Evolutionary conservation across 1,140 invertebrate species (phyloP).

Genomic region (Lepeophtheirus salmonis): DNA sequence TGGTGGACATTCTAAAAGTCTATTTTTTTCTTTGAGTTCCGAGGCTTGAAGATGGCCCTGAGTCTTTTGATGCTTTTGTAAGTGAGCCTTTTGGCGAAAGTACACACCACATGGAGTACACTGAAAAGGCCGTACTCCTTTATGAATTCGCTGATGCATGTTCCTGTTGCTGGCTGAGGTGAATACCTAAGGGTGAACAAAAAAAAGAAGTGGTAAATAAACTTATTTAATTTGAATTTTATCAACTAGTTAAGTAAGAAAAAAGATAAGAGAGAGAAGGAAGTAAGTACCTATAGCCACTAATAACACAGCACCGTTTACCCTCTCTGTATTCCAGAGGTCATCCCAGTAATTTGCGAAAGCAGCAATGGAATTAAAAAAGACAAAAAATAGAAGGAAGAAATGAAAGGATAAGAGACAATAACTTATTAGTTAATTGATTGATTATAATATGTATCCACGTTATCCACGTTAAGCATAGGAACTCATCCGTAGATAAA

Average conservation of each 20-base stretch:
- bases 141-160: constrained; percentile 18
- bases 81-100: constrained; percentile 17
- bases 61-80: constrained; percentile 18
- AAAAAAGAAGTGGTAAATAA: background rate
- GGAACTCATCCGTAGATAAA: too few species aligned
- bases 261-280: background rate
- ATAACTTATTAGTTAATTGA: too few species aligned
- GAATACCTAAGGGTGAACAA: constrained; percentile 14
- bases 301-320: background rate
- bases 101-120: constrained; percentile 17
- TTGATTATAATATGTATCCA: too few species aligned
- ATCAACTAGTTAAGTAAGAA: background rate
- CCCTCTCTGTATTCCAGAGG: too few species aligned
- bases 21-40: constrained; percentile 16
- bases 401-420: too few species aligned
- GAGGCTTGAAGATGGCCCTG: constrained; percentile 17
- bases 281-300: background rate
- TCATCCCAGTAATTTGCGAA: too few species aligned
- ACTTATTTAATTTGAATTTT: background rate
- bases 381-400: too few species aligned
- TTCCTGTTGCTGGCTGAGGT: constrained; percentile 19
- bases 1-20: too few species aligned
- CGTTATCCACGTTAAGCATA: too few species aligned
- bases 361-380: too few species aligned
- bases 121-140: constrained; percentile 17